Evolutionary conservation across 1,140 invertebrate species (phyloP), one percentile per base, ranked within the genome.

Genomic region (Trachymyrmex cornetzi): DNA sequence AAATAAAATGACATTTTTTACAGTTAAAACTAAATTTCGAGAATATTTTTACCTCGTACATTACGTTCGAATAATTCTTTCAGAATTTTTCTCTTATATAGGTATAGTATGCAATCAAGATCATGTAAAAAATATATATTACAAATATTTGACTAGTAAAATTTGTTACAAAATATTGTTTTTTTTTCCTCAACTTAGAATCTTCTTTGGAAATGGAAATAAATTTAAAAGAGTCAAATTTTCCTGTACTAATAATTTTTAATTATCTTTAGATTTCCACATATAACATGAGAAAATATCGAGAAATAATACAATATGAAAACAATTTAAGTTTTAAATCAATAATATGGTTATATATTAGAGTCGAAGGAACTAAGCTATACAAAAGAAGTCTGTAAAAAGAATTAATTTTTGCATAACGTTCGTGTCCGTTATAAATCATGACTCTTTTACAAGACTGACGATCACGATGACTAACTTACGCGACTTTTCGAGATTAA

Each of bases 401-500:
- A 22, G 44, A 69, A 69, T 69, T 12, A 61, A 22, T 19, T 77
- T 59, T 38, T 53, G 6, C 2, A 63, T 16, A 72, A 6, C 22
- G 34, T 72, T 6, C 12, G 6, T 30, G 9, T 38, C 9, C 38
- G 38, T 48, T 64, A 48, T 72, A 72, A 72, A 72, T 71, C 30
- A n/a, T 16, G 50, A 57, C 38, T 38, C 61, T 55, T 67, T 38
- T 89, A 16, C 19, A 59, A 11, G 55, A 44, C n/a, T 77, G 71
- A 72, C 77, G 48, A 7, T 30, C 30, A 44, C 27, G 24, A 63
- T 72, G 66, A 88, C 9, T 44, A 64, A 55, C 55, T 50, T 61
- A 14, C 38, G 55, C 38, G 80, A 59, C 67, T 74, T 75, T 24
- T 34, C 19, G 9, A 34, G 59, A 82, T 90, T 90, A 88, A 88